phyloP scores from a whole-genome alignment of 2,113 vertebrate genomes.

The Bubalus kerabau region DNA sequence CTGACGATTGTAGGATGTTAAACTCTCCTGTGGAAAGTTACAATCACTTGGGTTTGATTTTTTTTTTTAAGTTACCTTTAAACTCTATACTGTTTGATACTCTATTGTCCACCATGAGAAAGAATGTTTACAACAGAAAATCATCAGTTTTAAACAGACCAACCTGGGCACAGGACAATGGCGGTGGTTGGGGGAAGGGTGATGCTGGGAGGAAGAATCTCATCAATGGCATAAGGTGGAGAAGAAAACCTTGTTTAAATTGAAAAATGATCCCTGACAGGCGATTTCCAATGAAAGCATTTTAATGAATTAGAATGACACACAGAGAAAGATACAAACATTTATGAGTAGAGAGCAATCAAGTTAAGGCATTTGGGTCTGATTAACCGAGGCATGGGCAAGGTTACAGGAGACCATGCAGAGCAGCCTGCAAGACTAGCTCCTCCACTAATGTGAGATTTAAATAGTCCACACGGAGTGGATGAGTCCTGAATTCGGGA shows the following conservation, averaged over 20 bases:
- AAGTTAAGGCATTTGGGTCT: not conserved
- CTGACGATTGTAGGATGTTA: conserved; percentile 64
- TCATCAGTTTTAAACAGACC: conserved; percentile 59
- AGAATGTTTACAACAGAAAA: conserved; percentile 61
- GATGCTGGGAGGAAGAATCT: not conserved
- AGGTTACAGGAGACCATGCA: no score
- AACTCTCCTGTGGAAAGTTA: conserved; percentile 74
- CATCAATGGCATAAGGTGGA: not conserved
- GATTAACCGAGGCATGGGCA: not conserved
- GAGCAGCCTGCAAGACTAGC: not conserved
- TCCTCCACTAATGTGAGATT: not conserved
- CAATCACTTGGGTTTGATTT: conserved; percentile 65
- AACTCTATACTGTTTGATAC: conserved; percentile 62
- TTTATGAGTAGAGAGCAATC: not conserved
- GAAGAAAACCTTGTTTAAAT: conserved; percentile 60
- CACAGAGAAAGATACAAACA: not conserved
- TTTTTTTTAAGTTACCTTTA: conserved; percentile 60
- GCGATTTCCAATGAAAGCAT: not conserved
- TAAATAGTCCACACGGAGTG: not conserved
- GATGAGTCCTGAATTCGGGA: rapidly evolving
- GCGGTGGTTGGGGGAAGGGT: rapidly evolving
- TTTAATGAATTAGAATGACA: conserved; percentile 57
- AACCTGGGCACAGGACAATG: not conserved
- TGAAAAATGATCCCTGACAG: conserved; percentile 41
- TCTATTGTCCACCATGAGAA: conserved; percentile 46